These are phyloP conservation scores for Falco biarmicus DNA, from an alignment of 2,797 vertebrate species.

Conservation along the genomic window DNA sequence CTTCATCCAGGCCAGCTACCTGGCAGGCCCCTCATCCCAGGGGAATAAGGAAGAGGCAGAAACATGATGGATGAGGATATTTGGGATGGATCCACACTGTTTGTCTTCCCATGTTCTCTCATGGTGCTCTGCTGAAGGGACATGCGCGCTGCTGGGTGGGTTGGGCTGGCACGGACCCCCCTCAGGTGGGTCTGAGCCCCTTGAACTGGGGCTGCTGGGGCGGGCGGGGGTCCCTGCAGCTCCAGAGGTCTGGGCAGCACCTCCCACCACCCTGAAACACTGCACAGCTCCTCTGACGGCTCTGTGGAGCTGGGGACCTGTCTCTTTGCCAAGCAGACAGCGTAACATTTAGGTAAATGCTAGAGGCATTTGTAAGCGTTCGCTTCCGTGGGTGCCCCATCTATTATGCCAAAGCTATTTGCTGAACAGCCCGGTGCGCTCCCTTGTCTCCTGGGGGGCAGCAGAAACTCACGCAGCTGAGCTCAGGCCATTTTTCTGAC, in stretches of 20 bases:
- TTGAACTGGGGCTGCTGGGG: accelerated
- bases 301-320: slow-evolving; percentile 48
- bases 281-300: slow-evolving; percentile 15
- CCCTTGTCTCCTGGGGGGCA: background rate
- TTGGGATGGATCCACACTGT: background rate
- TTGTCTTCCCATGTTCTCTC: background rate
- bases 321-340: slow-evolving; percentile 71
- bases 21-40: background rate
- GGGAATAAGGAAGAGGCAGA: background rate
- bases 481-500: background rate
- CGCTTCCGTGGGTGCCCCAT: slow-evolving; percentile 73
- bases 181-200: accelerated
- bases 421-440: slow-evolving; percentile 61
- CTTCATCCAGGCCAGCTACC: background rate
- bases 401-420: slow-evolving; percentile 70
- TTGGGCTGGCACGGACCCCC: accelerated
- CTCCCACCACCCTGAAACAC: background rate
- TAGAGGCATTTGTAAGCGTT: slow-evolving; percentile 80
- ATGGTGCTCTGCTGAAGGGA: accelerated
- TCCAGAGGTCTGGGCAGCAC: no score
- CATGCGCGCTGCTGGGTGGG: accelerated
- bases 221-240: accelerated
- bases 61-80: background rate
- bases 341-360: slow-evolving; percentile 80
- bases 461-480: accelerated